Base-by-base conservation (phyloP, 2,888 invertebrate species). In the Orchesella flavescens region DNA sequence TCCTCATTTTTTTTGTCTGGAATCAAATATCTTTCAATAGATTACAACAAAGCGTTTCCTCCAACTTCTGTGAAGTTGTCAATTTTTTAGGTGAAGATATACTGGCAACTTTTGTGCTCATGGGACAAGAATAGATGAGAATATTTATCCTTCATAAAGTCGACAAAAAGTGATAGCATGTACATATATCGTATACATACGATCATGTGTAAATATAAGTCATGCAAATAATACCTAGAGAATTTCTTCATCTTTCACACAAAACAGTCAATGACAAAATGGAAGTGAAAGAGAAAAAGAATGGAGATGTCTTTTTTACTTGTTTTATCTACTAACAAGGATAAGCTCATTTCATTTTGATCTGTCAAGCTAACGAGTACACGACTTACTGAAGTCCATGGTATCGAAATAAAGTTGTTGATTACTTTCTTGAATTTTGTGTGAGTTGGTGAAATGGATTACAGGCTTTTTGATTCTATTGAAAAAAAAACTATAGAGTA, bases 291-390 rank as follows among this genome's bases (percentile, higher is more conserved):
- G 53, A 53, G 53, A 53, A 10, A 53, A 53, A 53, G 17, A 53
- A 53, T 3, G 53, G 53, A 53, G 17, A 53, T n/a, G 53, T 43
- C 34, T 34, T 71, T 43, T 44, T 1, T 24, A 53, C 57, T 71
- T 17, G 4, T 55, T 53, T 2, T 53, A 43, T 44, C 49, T 19
- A 34, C 34, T 4, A 34, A n/a, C n/a, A 23, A 17, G 57, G 72
- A 72, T 72, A 72, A 72, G 72, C 72, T 43, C 59, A 61, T 73
- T 61, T 61, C 57, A 73, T 73, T 73, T 73, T 73, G 19, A 69
- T 69, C 69, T 77, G 77, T 77, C 77, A 77, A 57, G 69, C 69
- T 77, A 46, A 19, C 53, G 34, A 34, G 34, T 4, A 34, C 34
- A 34, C 34, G 7, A 34, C 34, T 34, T 34, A 34, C 34, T 34